phyloP scores from a whole-genome alignment of 2,797 vertebrate genomes.

The Chelon auratus region DNA sequence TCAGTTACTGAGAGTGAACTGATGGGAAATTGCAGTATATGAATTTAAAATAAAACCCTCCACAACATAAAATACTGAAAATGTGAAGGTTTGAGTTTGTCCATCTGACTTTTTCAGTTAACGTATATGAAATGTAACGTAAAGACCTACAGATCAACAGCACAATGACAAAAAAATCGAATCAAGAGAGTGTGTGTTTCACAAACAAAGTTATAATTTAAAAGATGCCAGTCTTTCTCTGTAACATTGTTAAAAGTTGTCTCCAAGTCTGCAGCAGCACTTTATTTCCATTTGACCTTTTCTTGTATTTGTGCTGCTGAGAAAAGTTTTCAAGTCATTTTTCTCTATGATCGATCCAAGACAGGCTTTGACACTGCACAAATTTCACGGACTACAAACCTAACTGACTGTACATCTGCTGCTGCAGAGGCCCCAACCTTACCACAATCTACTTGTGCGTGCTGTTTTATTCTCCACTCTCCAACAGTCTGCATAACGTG shows the following conservation, averaged over 20 bases:
- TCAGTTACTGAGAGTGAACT: neutral
- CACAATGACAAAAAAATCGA: constrained; percentile 38
- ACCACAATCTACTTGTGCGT: neutral
- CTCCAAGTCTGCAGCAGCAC: constrained; percentile 13
- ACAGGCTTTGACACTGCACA: neutral
- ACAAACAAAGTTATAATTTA: constrained; percentile 44
- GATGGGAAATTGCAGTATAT: too few species aligned
- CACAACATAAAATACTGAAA: too few species aligned
- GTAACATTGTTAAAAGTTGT: constrained; percentile 31
- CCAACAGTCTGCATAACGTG: neutral
- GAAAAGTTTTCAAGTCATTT: neutral
- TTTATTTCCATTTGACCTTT: constrained; percentile 15
- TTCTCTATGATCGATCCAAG: neutral
- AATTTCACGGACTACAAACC: neutral
- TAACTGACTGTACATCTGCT: neutral
- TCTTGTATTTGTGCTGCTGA: constrained; percentile 7
- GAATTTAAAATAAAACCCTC: too few species aligned
- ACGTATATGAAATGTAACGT: neutral
- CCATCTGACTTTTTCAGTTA: neutral
- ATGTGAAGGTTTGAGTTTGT: neutral
- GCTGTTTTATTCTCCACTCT: constrained; percentile 10
- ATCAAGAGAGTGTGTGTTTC: constrained; percentile 29
- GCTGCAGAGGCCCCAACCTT: constrained; percentile 6
- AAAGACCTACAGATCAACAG: constrained; percentile 27
- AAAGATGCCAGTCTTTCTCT: constrained; percentile 27